Evolutionary conservation across 2,113 vertebrate genomes (phyloP).

Genomic region (Chaenogobius annularis): DNA sequence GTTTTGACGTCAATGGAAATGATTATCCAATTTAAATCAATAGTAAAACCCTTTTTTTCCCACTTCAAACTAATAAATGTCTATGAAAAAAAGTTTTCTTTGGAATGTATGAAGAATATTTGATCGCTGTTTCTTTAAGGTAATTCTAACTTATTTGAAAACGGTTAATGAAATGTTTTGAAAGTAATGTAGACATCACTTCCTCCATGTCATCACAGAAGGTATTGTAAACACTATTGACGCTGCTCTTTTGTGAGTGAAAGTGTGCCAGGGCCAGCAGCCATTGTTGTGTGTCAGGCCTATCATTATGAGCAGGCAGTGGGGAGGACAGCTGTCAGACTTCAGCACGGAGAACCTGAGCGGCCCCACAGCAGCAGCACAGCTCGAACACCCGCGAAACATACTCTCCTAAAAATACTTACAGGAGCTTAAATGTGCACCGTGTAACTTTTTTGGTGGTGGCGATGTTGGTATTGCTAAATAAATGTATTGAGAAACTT

Average conservation of each 20-base stretch:
- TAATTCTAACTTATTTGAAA: neutral
- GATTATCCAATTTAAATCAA: too few species aligned
- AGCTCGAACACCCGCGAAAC: neutral
- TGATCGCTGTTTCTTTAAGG: neutral
- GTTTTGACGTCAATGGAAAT: too few species aligned
- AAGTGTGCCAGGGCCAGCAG: constrained; percentile 24
- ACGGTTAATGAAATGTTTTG: neutral
- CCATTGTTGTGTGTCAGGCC: constrained; percentile 47
- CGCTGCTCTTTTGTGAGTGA: constrained; percentile 39
- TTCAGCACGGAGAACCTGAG: constrained; percentile 43
- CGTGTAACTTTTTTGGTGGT: neutral
- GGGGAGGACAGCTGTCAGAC: constrained; percentile 43
- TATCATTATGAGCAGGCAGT: constrained; percentile 50
- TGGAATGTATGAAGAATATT: neutral
- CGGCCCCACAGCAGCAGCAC: neutral
- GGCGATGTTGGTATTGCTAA: too few species aligned
- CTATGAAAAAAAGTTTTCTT: too few species aligned
- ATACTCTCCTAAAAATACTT: neutral
- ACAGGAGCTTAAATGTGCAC: too few species aligned
- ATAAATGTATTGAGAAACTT: too few species aligned
- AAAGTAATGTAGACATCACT: neutral
- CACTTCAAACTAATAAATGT: too few species aligned
- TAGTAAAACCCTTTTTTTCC: too few species aligned
- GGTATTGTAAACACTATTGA: neutral
- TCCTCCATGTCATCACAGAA: neutral